These are phyloP conservation scores for Iguana delicatissima DNA, from an alignment of 2,797 vertebrate genomes.

Conservation along the genomic window DNA sequence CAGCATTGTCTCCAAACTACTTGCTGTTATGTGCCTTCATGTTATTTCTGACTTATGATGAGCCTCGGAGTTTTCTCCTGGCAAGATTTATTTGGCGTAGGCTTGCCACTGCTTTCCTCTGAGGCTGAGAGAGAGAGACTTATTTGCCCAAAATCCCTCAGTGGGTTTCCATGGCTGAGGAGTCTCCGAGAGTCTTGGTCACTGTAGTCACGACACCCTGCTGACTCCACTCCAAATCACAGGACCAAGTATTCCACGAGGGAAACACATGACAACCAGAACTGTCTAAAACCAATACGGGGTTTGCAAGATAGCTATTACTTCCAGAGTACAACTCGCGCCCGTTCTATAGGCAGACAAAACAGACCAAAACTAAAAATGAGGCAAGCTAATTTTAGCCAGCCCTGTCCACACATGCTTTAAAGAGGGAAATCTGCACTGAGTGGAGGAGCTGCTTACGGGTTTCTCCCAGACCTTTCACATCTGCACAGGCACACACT, in stretches of 20 bases:
- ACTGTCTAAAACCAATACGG: not conserved
- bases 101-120: too few relatives aligned
- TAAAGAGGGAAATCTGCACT: not conserved
- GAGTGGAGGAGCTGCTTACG: not conserved
- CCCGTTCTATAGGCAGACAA: not conserved
- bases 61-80: too few relatives aligned
- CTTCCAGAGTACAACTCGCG: not conserved
- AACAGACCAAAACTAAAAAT: not conserved
- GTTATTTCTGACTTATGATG: too few relatives aligned
- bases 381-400: too few relatives aligned
- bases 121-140: too few relatives aligned
- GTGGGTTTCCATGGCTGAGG: too few relatives aligned
- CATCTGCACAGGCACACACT: not conserved
- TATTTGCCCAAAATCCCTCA: too few relatives aligned
- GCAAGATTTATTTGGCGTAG: too few relatives aligned
- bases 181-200: too few relatives aligned
- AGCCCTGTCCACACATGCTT: not conserved
- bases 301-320: not conserved
- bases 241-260: not conserved
- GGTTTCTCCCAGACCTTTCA: not conserved
- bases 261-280: not conserved
- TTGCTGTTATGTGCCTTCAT: too few relatives aligned
- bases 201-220: too few relatives aligned
- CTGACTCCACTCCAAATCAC: not conserved
- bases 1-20: too few relatives aligned